Evolutionary conservation across 2,797 vertebrate genomes (phyloP), one percentile per base, ranked within the genome.

Genomic region (Intellagama lesueurii): DNA sequence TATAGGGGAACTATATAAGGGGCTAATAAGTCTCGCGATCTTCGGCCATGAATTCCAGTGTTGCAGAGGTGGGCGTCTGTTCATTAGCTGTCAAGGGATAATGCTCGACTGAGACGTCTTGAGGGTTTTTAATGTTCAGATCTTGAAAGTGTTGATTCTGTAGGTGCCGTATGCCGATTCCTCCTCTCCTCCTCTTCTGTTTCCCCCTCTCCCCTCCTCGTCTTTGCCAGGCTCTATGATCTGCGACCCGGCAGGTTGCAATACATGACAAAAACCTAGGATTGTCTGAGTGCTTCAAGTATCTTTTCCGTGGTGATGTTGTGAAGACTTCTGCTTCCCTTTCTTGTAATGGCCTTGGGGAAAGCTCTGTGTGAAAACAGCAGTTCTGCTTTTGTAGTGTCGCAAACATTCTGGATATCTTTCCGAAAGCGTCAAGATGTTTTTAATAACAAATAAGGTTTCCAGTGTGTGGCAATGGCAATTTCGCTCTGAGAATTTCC

Each of bases 21-120:
- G 90, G 89, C 90, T 90, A 87, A 85, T 0, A 0, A 1, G 7
- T 92, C 94, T 94, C 56, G 90, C 94, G 94, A 95, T 92, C 94
- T 22, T n/a, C 32, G 72, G 47, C 68, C 28, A 28, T 72, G 66
- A 87, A 79, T 89, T 89, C 90, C n/a, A 88, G 1, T 0, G 6
- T 32, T 80, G 88, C 88, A 77, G 78, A 92, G 89, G 81, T 93
- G 85, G 87, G 35, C 88, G 87, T 80, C 80, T 69, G 73, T 85
- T 92, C 91, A 56, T 30, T 40, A 40, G 2, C 73, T 88, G 78
- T 88, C 91, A 66, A 89, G 80, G 0, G 26, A 73, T 68, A 80
- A 68, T 6, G 87, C 64, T 73, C 16, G 47, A 56, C 14, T 24
- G 26, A 84, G 73, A 5, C 47, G 3, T 56, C 80, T n/a, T 32